Percentiles rank a stretch among this genome's conserved stretches.
phyloP scores from a whole-genome alignment of 2,888 invertebrate species.

The Drosophila atroscutellata region DNA sequence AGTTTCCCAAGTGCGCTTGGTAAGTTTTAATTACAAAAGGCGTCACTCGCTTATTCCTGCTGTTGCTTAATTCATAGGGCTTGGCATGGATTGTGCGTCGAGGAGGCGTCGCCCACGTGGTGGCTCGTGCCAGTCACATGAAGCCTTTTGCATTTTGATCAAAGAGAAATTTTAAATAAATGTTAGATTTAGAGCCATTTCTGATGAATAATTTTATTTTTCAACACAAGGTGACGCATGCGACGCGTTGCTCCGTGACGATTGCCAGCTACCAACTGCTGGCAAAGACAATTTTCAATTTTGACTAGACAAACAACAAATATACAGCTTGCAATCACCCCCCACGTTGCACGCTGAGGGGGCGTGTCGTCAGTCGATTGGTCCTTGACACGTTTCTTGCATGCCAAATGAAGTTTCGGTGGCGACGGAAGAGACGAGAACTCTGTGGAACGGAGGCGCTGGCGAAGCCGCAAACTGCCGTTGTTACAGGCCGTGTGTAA shows the following conservation, averaged over 20 bases:
- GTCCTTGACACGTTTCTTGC: constrained; percentile 75
- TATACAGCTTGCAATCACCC: constrained; percentile 8
- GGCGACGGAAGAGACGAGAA: constrained; percentile 36
- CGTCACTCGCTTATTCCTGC: constrained; percentile 23
- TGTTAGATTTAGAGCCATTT: constrained; percentile 53
- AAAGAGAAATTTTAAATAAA: constrained; percentile 77
- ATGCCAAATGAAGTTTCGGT: constrained; percentile 69
- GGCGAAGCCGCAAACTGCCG: constrained; percentile 55
- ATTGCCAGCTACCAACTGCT: constrained; percentile 46
- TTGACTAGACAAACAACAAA: constrained; percentile 49
- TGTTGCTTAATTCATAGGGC: constrained; percentile 67
- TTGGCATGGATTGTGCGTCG: constrained; percentile 53
- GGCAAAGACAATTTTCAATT: constrained; percentile 64
- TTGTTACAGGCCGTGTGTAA: constrained; percentile 33
- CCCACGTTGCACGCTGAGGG: background rate
- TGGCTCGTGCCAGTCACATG: constrained; percentile 1
- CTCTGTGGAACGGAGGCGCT: constrained; percentile 33
- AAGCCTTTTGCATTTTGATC: constrained; percentile 71
- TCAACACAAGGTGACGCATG: constrained; percentile 34
- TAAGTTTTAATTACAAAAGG: constrained; percentile 77
- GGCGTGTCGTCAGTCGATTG: constrained; percentile 49
- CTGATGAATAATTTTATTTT: constrained; percentile 52
- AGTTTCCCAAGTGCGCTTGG: constrained; percentile 65
- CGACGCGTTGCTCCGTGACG: constrained; percentile 22
- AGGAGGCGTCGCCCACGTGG: constrained; percentile 31